Evolutionary conservation across 2,888 invertebrate genomes (phyloP), one percentile per base, ranked within the genome.

Genomic region (Chrysolina americana): DNA sequence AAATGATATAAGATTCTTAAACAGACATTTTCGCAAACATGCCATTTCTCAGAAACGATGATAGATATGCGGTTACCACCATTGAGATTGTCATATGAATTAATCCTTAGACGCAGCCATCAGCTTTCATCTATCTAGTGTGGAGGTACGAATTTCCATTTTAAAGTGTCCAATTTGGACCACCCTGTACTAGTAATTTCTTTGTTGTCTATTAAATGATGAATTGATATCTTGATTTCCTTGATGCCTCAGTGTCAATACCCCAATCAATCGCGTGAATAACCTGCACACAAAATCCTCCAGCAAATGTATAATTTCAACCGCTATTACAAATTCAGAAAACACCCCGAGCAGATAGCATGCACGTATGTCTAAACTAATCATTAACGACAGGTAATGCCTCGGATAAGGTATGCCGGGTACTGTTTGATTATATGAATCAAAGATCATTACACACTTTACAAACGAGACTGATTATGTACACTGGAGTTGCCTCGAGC

Each of bases 361-460:
- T 56, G 41, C 28, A 41, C 41, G 41, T 56, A 10, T 17, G 21
- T 56, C 47, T 48, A 17, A 77, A 75, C 78, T 66, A 64, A 71
- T 80, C 73, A 79, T 80, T 80, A 80, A 64, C 68, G 68, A 50
- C 70, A 53, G 64, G 75, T 77, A 77, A 77, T 77, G 76, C 72
- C 63, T 71, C 68, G 66, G 71, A 75, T 74, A 76, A 73, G 71
- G 74, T 68, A 77, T 75, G 71, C 73, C 68, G 73, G 56, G 76
- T 53, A 71, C 65, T 63, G 68, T 75, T 72, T 71, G 74, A 80
- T 79, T 77, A 79, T 75, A 78, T 71, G 77, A 77, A 80, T 80
- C 79, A 76, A 71, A 74, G 56, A 66, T 74, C 68, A 79, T 80
- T 80, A 79, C 75, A 69, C 68, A 73, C 65, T 73, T 73, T 68